Evolutionary conservation across 1,140 invertebrate species (phyloP).

Genomic region (Hyphantria cunea): DNA sequence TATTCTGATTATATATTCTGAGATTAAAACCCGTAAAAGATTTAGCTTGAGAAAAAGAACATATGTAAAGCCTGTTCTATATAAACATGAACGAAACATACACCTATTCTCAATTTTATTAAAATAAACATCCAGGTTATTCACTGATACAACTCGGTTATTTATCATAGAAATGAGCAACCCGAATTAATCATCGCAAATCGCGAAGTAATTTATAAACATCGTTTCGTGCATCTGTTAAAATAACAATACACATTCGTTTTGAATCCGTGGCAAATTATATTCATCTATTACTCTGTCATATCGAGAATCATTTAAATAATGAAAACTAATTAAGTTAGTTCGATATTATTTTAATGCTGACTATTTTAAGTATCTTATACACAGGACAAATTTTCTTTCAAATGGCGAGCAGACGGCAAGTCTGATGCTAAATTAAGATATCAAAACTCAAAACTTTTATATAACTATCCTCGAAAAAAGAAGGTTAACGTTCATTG

Average conservation of each 20-base stretch:
- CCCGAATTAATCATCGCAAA: not conserved
- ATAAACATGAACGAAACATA: not conserved
- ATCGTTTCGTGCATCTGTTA: not conserved
- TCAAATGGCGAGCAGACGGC: too few species aligned
- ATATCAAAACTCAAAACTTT: too few species aligned
- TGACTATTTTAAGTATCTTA: too few species aligned
- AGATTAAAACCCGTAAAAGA: not conserved
- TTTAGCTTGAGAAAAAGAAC: not conserved
- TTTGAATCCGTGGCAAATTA: not conserved
- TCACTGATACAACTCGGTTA: not conserved
- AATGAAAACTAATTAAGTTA: not conserved
- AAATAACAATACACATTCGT: not conserved
- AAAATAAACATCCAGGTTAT: not conserved
- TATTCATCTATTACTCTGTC: not conserved
- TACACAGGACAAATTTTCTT: too few species aligned
- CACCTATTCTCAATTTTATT: not conserved
- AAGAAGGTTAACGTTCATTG: too few species aligned
- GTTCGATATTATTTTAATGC: not conserved
- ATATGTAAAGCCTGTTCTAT: not conserved
- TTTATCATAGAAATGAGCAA: constrained; percentile 2
- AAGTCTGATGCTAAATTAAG: too few species aligned
- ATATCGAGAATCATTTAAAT: not conserved
- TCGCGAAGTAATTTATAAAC: not conserved
- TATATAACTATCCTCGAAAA: too few species aligned
- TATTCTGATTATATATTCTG: too few species aligned